A percentile compares a stretch with the other conserved stretches of the same genome.
These are phyloP conservation scores for Lycopodina hypogea DNA, from an alignment of 37 sponge, comb jelly and placozoan species.

Conservation along the genomic window DNA sequence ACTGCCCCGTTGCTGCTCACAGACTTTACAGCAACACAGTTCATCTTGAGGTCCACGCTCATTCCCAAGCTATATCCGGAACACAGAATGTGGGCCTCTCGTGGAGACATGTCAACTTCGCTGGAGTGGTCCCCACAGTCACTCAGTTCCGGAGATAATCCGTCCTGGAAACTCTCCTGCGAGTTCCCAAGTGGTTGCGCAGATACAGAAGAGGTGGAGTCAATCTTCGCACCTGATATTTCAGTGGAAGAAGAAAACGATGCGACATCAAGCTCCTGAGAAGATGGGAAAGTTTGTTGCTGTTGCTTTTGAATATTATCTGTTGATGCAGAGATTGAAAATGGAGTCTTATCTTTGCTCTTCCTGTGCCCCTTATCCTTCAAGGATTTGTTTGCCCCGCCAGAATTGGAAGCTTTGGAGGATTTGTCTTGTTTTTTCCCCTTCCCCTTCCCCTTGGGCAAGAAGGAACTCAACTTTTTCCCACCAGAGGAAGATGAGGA, in stretches of 20 bases:
- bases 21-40: slow-evolving; percentile 61
- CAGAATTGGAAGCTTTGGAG: not conserved
- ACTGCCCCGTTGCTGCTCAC: slow-evolving; percentile 53
- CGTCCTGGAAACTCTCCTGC: slow-evolving; percentile 49
- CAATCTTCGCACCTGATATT: not conserved
- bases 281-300: not conserved
- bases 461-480: not conserved
- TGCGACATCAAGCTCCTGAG: not conserved
- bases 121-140: slow-evolving; percentile 51
- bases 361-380: not conserved
- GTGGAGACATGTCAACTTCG: slow-evolving; percentile 46
- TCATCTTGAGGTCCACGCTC: slow-evolving; percentile 40
- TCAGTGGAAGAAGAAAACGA: not conserved
- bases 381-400: not conserved
- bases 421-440: not conserved
- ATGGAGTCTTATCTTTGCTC: not conserved
- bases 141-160: slow-evolving; percentile 51
- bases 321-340: too few relatives aligned
- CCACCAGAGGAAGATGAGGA: not conserved
- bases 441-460: not conserved
- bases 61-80: slow-evolving; percentile 31
- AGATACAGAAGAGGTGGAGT: too few relatives aligned
- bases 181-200: slow-evolving; percentile 9
- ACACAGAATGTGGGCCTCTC: slow-evolving; percentile 36
- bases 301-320: not conserved